These are phyloP conservation scores for Coreoperca whiteheadi DNA, from an alignment of 2,113 vertebrate genomes.

Conservation along the genomic window DNA sequence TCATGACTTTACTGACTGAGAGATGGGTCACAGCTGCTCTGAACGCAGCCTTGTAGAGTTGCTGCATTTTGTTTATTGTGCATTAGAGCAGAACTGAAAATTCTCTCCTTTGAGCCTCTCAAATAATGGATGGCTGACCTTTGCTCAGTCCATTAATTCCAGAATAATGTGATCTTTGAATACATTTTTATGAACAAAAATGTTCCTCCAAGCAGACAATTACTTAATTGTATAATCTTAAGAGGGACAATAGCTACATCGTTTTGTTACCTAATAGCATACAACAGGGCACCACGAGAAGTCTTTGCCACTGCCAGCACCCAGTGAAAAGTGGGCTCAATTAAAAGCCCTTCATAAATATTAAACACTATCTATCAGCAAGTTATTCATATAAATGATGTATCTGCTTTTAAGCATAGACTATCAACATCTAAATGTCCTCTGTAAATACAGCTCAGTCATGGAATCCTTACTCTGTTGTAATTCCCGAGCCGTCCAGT, in stretches of 20 bases:
- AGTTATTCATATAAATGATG: constrained; percentile 78
- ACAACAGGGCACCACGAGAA: constrained; percentile 39
- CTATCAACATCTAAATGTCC: constrained; percentile 75
- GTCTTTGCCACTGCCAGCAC: constrained; percentile 55
- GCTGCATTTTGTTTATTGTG: constrained; percentile 32
- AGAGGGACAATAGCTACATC: constrained; percentile 20
- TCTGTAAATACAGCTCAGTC: constrained; percentile 80
- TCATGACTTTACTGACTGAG: neutral
- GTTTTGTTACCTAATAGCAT: constrained; percentile 46
- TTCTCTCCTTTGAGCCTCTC: neutral
- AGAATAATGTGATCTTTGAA: constrained; percentile 38
- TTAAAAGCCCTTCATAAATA: constrained; percentile 81
- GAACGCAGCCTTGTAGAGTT: neutral
- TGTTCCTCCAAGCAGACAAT: constrained; percentile 24
- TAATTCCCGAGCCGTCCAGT: constrained; percentile 72
- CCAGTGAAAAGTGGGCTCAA: constrained; percentile 70
- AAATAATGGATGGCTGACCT: constrained; percentile 31
- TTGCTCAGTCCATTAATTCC: constrained; percentile 23
- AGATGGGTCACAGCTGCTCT: constrained; percentile 29
- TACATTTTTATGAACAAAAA: constrained; percentile 45
- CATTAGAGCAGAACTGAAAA: constrained; percentile 4
- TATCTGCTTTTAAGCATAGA: constrained; percentile 73
- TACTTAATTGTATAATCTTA: constrained; percentile 40
- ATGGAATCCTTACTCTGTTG: constrained; percentile 67
- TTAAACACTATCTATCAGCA: constrained; percentile 77